Evolutionary conservation across 2,888 invertebrate genomes (phyloP), one percentile per base, ranked within the genome.

Genomic region (Apodemia mormo): DNA sequence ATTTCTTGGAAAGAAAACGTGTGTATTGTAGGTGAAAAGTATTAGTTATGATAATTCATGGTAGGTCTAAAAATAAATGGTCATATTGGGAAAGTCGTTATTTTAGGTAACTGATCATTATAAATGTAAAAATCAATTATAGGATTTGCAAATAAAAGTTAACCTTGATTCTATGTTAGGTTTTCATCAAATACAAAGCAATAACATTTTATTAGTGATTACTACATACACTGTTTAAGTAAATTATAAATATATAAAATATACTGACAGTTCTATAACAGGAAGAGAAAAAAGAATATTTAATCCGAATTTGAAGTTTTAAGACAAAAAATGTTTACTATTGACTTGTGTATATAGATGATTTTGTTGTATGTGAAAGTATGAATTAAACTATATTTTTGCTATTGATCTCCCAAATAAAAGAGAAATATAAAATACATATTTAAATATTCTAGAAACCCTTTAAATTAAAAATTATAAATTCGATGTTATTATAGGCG

Each of bases 391-490:
- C 14, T 37, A 43, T 68, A 56, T 54, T 52, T 43, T 43, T 58
- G 54, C 58, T 29, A 56, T 12, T 58, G 68, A 68, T 68, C 68
- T 68, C 68, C 56, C 29, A 58, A 37, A 6, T 45, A 52, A 52
- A 49, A 12, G 49, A 49, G 9, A 49, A 66, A 58, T 58, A 58
- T 12, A 12, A 61, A 61, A 33, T 33, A 33, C 9, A 29, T 56
- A 56, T 56, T 61, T 61, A 30, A 61, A 61, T 61, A 33, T 30
- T 61, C 49, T 49, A 49, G 49, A 49, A 14, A 49, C 68, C 45
- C 30, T 64, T 37, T 33, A 33, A 64, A 37, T 61, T 61, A 68
- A 30, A 33, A 58, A 64, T 68, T 70, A 67, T 67, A 71, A 69
- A 68, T 54, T 40, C 9, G 9, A 40, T 9, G 14, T 49, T 66